Base-by-base conservation (phyloP, 1,140 invertebrate species). In the Trissolcus basalis region DNA sequence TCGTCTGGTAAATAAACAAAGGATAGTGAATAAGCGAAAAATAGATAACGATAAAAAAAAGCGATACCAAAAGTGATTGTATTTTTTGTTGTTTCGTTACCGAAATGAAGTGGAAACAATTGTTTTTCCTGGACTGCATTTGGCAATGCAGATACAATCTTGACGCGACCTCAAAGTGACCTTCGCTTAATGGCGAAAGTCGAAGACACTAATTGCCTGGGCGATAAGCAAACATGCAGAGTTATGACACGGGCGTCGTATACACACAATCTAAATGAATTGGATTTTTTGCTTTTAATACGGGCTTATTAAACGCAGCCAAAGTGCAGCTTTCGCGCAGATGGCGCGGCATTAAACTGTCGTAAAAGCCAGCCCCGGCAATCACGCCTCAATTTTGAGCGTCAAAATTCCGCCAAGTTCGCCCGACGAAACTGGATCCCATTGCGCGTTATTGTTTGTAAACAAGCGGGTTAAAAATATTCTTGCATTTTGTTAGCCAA, bases 121-220 rank as follows among this genome's bases (percentile, higher is more conserved):
- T 35, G 10, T 35, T 35, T 35, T 10, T 6, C 5, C 33, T 39
- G 9, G 9, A 39, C 9, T 39, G 36, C 36, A 39, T 8, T 39
- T n/a, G n/a, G 36, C 36, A n/a, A 4, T 2, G n/a, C 43, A 59
- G 69, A 64, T 64, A 59, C 14, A 8, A 71, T 64, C 41, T 64
- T 33, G 44, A 32, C 27, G 6, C 47, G 68, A 64, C 59, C 53
- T 71, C 48, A 58, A 58, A 58, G 53, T 64, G 68, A 71, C 68
- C 68, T 71, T 71, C 59, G 43, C 47, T 64, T 58, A 71, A 71
- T 64, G 53, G 54, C 68, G 59, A 71, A 71, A 71, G 68, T 71
- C 68, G 48, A 58, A 58, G 68, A 51, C 53, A 47, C 48, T 71
- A 71, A 71, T 71, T 64, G 59, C 16, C 32, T 43, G 10, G 47